Evolutionary conservation across 2,797 vertebrate genomes (phyloP).

Genomic region (Arrhamphus sclerolepis): DNA sequence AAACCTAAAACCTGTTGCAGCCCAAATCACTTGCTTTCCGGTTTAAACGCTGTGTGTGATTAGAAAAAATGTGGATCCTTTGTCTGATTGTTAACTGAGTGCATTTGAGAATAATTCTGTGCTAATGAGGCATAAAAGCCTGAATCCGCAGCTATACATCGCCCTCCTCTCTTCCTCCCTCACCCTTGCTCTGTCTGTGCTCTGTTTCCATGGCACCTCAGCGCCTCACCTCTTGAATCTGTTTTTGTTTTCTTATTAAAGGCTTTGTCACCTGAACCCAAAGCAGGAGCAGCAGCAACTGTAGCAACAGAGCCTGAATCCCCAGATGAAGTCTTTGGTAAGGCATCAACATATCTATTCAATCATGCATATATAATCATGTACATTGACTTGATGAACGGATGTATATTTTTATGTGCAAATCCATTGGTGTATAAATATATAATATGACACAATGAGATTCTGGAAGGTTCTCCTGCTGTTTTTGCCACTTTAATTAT

Average conservation of each 20-base stretch:
- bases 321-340: conserved; percentile 82
- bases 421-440: too few relatives aligned
- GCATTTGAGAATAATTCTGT: conserved; percentile 13
- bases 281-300: conserved; percentile 20
- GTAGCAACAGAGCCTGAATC: conserved; percentile 57
- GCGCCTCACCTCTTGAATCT: conserved; percentile 60
- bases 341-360: conserved; percentile 28
- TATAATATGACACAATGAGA: too few relatives aligned
- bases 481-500: too few relatives aligned
- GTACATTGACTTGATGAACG: neutral
- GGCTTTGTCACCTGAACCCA: conserved; percentile 66
- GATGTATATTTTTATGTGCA: neutral
- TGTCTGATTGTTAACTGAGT: too few relatives aligned
- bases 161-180: conserved; percentile 4
- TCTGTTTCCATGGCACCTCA: conserved; percentile 74
- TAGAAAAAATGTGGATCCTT: too few relatives aligned
- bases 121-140: conserved; percentile 21
- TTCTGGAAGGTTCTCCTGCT: too few relatives aligned
- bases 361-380: neutral
- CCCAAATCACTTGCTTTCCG: too few relatives aligned
- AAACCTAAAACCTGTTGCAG: too few relatives aligned
- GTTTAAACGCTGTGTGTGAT: too few relatives aligned
- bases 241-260: conserved; percentile 69
- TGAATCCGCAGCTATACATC: conserved; percentile 4
- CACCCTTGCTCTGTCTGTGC: conserved; percentile 21